phyloP scores from a whole-genome alignment of 1,140 invertebrate species.

The Zaprionus nigranus region DNA sequence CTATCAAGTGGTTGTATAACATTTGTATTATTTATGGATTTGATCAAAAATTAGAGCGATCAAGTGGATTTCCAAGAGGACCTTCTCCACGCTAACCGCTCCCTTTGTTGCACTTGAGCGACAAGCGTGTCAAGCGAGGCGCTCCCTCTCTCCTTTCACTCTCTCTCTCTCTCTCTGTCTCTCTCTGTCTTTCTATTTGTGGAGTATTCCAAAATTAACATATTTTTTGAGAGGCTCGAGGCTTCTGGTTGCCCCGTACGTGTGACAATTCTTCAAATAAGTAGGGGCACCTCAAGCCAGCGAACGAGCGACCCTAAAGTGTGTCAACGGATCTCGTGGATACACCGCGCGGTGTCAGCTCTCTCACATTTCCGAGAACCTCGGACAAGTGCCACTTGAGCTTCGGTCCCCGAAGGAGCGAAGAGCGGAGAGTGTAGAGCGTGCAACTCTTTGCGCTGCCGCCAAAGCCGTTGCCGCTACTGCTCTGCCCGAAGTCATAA shows the following conservation, averaged over 20 bases:
- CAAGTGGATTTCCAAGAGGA: slow-evolving; percentile 40
- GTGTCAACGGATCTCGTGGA: slow-evolving; percentile 15
- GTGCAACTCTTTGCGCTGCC: neutral
- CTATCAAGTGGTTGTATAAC: slow-evolving; percentile 66
- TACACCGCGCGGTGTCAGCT: slow-evolving; percentile 53
- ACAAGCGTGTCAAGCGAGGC: slow-evolving; percentile 25
- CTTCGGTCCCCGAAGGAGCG: slow-evolving; percentile 1
- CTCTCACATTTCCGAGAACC: slow-evolving; percentile 54
- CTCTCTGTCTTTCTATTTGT: neutral
- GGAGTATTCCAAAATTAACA: slow-evolving; percentile 1
- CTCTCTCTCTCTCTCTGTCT: slow-evolving; percentile 7
- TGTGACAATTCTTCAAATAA: slow-evolving; percentile 34
- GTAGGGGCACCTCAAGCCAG: slow-evolving; percentile 3
- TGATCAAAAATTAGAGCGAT: slow-evolving; percentile 75
- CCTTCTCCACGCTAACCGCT: neutral
- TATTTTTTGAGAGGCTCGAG: neutral
- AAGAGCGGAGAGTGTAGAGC: neutral
- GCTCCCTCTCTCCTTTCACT: neutral
- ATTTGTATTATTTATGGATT: slow-evolving; percentile 75
- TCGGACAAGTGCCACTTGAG: slow-evolving; percentile 15
- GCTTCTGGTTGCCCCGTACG: slow-evolving; percentile 30
- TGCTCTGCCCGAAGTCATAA: neutral
- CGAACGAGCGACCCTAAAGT: slow-evolving; percentile 9
- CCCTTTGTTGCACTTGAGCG: slow-evolving; percentile 29
- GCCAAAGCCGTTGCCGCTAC: neutral